A percentile compares a stretch with the other conserved stretches of the same genome.
Evolutionary conservation across 92 coral and sea anemone genomes (phyloP).

Genomic region (Isaurus tuberculatus): DNA sequence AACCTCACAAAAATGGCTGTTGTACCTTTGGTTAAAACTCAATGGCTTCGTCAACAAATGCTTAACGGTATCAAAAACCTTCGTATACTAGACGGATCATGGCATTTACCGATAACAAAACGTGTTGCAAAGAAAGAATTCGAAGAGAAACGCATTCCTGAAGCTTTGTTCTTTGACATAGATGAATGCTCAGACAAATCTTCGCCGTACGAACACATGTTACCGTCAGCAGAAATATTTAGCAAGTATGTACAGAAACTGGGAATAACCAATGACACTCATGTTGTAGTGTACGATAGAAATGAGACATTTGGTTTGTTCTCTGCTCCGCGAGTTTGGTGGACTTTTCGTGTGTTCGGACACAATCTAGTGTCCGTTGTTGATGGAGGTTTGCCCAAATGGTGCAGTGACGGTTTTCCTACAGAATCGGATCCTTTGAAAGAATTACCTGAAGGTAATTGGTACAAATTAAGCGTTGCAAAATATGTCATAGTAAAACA

Average conservation of each 20-base stretch:
- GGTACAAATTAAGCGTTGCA: not conserved
- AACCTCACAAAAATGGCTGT: conserved; percentile 5
- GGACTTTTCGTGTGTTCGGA: conserved; percentile 94
- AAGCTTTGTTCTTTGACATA: conserved; percentile 87
- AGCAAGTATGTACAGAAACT: conserved; percentile 78
- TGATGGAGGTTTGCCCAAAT: conserved; percentile 89
- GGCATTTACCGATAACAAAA: conserved; percentile 88
- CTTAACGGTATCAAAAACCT: conserved; percentile 66
- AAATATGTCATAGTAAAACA: no score
- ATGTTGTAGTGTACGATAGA: conserved; percentile 90
- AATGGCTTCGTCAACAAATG: conserved; percentile 80
- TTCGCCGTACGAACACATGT: conserved; percentile 79
- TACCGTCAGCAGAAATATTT: conserved; percentile 82
- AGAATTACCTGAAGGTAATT: conserved; percentile 50
- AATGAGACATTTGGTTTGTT: conserved; percentile 78
- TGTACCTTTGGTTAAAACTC: conserved; percentile 68
- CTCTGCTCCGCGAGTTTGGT: conserved; percentile 97
- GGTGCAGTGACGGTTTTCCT: conserved; percentile 81
- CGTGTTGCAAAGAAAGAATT: conserved; percentile 80
- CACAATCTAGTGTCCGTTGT: conserved; percentile 89
- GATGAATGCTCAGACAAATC: conserved; percentile 85
- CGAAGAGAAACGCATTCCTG: conserved; percentile 78
- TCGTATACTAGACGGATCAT: conserved; percentile 86
- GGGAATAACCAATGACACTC: conserved; percentile 87
- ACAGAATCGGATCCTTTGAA: conserved; percentile 72